These are phyloP conservation scores for Andrena bicolor DNA, from an alignment of 2,888 invertebrate species.

Conservation along the genomic window DNA sequence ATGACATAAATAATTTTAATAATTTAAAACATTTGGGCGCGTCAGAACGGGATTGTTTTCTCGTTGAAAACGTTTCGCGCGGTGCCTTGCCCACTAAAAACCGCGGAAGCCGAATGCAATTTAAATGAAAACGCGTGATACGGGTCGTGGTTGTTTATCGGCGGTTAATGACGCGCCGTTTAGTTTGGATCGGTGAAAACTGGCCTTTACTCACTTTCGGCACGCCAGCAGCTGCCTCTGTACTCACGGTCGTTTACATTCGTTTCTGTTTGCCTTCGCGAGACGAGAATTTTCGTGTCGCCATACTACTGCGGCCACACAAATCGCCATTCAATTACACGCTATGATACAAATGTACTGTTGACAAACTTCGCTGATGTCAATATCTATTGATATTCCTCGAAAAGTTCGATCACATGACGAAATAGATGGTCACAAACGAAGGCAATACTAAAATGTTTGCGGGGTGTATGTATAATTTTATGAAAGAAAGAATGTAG, in stretches of 20 bases:
- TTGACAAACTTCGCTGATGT: constrained; percentile 20
- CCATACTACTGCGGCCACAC: constrained; percentile 29
- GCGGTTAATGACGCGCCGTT: constrained; percentile 56
- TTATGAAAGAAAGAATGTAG: too few species aligned
- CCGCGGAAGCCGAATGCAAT: constrained; percentile 17
- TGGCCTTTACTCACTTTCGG: constrained; percentile 58
- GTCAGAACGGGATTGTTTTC: not conserved
- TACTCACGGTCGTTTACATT: constrained; percentile 42
- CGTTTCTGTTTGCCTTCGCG: constrained; percentile 29
- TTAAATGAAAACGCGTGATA: constrained; percentile 36
- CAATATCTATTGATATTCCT: not conserved
- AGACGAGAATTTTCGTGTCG: constrained; percentile 49
- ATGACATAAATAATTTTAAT: not conserved
- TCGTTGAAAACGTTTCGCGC: constrained; percentile 9
- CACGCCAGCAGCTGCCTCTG: constrained; percentile 26
- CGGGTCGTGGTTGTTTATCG: constrained; percentile 49
- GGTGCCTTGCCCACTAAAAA: constrained; percentile 13
- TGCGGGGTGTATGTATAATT: too few species aligned
- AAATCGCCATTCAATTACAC: constrained; percentile 38
- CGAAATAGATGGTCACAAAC: not conserved
- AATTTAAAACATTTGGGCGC: constrained; percentile 2
- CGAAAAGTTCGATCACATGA: not conserved
- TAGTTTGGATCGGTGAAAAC: constrained; percentile 39
- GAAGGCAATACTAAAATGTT: too few species aligned
- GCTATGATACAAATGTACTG: not conserved